These are phyloP conservation scores for Leptodirus hochenwartii DNA, from an alignment of 2,888 invertebrate genomes.

Conservation along the genomic window DNA sequence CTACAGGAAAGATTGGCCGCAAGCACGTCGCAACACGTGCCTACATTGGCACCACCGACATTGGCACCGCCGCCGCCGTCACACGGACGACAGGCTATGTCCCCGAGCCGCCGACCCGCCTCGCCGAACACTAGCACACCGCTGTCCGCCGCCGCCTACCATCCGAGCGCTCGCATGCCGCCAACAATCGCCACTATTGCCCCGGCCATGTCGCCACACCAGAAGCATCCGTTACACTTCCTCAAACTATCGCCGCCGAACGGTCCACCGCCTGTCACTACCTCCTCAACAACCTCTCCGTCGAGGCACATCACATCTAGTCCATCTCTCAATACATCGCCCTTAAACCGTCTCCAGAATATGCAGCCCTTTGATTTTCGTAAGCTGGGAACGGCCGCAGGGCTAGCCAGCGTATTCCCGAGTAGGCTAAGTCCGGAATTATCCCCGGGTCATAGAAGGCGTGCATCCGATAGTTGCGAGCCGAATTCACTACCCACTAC, in stretches of 20 bases:
- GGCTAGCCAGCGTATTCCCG: constrained; percentile 28
- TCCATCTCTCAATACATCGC: constrained; percentile 50
- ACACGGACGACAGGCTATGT: constrained; percentile 36
- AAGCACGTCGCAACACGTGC: constrained; percentile 19
- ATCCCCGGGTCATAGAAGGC: constrained; percentile 26
- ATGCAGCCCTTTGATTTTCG: constrained; percentile 94
- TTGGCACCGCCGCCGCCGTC: too few species aligned
- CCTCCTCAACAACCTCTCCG: constrained; percentile 28
- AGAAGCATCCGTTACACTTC: constrained; percentile 28
- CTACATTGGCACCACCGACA: too few species aligned
- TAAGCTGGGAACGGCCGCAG: constrained; percentile 52
- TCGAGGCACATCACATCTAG: constrained; percentile 36
- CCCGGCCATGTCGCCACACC: constrained; percentile 27
- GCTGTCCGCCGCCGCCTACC: constrained; percentile 27
- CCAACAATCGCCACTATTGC: too few species aligned
- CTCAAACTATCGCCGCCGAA: constrained; percentile 28
- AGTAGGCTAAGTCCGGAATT: constrained; percentile 26
- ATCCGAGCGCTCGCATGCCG: constrained; percentile 21
- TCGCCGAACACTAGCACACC: constrained; percentile 35
- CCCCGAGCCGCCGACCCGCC: constrained; percentile 42
- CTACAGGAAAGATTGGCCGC: constrained; percentile 27
- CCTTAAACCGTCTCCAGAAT: constrained; percentile 75
- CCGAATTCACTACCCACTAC: too few species aligned
- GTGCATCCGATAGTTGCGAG: constrained; percentile 32
- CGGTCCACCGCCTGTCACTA: constrained; percentile 38